These are phyloP conservation scores for Gymnothorax reevesii DNA, from an alignment of 2,797 vertebrate species.

Conservation along the genomic window DNA sequence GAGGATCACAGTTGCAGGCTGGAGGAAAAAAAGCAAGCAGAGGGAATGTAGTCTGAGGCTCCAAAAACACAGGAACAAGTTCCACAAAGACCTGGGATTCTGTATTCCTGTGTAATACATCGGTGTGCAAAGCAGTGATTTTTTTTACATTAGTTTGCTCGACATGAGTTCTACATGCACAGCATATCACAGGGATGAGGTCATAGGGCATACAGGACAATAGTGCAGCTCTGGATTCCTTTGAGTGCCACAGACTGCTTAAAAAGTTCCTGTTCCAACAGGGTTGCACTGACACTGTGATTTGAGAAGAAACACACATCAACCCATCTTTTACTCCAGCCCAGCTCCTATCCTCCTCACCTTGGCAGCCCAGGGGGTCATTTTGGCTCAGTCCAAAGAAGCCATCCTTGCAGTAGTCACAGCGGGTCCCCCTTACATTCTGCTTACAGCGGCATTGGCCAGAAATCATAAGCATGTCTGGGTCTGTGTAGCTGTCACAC, in stretches of 20 bases:
- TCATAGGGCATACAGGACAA: not conserved
- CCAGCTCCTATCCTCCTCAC: slow-evolving; percentile 54
- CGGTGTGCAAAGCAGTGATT: not conserved
- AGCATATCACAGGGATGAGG: not conserved
- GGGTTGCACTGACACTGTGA: not conserved
- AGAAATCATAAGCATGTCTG: slow-evolving; percentile 72
- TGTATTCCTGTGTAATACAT: not conserved
- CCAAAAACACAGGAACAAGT: not conserved
- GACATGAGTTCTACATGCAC: not conserved
- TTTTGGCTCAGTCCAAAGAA: slow-evolving; percentile 80
- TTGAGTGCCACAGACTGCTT: not conserved
- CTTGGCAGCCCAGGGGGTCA: slow-evolving; percentile 77
- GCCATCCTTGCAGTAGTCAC: slow-evolving; percentile 79
- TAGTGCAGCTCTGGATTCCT: not conserved
- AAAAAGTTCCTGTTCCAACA: not conserved
- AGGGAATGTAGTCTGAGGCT: not conserved
- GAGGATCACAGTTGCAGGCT: slow-evolving; percentile 84
- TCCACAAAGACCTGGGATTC: not conserved
- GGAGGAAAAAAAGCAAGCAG: slow-evolving; percentile 22
- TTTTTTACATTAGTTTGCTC: not conserved
- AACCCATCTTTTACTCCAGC: not conserved
- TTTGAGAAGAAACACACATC: not conserved
- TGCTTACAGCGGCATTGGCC: slow-evolving; percentile 87
- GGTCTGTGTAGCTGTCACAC: slow-evolving; percentile 80
- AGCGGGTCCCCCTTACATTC: slow-evolving; percentile 74